These are phyloP conservation scores for Hemichromis elongatus DNA, from an alignment of 2,113 vertebrate genomes.

Conservation along the genomic window DNA sequence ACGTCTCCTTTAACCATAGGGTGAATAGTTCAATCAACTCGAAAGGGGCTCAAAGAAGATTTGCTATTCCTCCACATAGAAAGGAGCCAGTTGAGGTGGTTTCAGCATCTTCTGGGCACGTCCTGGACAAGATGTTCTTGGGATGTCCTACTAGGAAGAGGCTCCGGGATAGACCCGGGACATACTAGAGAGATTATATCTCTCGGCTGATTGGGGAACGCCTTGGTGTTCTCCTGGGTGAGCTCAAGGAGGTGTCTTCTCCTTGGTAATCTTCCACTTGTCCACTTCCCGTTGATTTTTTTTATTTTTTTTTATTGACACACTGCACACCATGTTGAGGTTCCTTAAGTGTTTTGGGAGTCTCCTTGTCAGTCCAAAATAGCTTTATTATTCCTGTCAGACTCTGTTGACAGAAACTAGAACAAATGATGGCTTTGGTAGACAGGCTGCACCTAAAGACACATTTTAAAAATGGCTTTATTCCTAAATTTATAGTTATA, in stretches of 20 bases:
- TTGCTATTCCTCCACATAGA: not conserved
- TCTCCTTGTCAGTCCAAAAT: not conserved
- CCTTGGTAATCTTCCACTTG: not conserved
- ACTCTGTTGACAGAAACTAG: not conserved
- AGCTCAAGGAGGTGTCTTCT: not conserved
- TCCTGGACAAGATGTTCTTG: not conserved
- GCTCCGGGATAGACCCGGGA: no score
- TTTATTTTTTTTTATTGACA: not conserved
- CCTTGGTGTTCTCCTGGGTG: not conserved
- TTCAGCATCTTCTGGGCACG: not conserved
- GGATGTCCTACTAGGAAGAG: not conserved
- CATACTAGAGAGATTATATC: not conserved
- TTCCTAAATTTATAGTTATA: not conserved
- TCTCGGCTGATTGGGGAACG: not conserved
- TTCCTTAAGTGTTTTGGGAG: rapidly evolving
- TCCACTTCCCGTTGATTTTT: not conserved
- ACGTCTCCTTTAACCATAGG: no score
- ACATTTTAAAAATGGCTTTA: not conserved
- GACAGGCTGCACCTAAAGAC: not conserved
- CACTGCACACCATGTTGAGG: not conserved
- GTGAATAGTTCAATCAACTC: no score
- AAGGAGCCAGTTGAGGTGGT: not conserved
- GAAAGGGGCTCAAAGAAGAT: not conserved
- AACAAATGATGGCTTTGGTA: rapidly evolving
- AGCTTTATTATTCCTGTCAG: not conserved